These are phyloP conservation scores for Chrysogorgia sp. DNA, from an alignment of 92 coral and sea anemone genomes.

Conservation along the genomic window DNA sequence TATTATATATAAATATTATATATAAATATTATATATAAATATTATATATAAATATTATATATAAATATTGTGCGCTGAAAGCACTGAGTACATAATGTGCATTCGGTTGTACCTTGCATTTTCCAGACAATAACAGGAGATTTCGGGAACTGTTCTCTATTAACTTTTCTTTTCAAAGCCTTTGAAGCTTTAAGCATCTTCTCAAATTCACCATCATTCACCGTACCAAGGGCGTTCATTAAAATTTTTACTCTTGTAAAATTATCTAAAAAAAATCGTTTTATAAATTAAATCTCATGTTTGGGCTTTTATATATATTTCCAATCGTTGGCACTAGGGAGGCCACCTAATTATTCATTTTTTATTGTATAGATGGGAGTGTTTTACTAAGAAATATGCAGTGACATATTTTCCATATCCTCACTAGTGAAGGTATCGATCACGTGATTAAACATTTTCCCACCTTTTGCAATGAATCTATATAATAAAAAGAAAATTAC, in stretches of 20 bases:
- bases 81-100: too few species aligned
- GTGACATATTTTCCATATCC: too few species aligned
- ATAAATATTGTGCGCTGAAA: neutral
- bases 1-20: too few species aligned
- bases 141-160: conserved; percentile 68
- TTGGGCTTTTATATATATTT: too few species aligned
- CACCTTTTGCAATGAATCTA: too few species aligned
- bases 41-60: neutral
- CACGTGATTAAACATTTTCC: too few species aligned
- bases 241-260: conserved; percentile 67
- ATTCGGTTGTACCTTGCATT: conserved; percentile 66
- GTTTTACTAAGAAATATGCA: too few species aligned
- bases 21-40: neutral
- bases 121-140: conserved; percentile 86
- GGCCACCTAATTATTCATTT: neutral
- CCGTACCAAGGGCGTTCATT: conserved; percentile 72
- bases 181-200: conserved; percentile 50
- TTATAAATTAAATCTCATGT: neutral
- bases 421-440: too few species aligned
- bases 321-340: neutral
- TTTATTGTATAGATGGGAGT: too few species aligned
- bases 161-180: conserved; percentile 35
- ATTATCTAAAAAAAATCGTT: conserved; percentile 45
- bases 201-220: conserved; percentile 62
- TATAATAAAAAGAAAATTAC: too few species aligned